Conservation (phyloP, 2,888 invertebrate species). For the Ecliptopera silaceata region DNA sequence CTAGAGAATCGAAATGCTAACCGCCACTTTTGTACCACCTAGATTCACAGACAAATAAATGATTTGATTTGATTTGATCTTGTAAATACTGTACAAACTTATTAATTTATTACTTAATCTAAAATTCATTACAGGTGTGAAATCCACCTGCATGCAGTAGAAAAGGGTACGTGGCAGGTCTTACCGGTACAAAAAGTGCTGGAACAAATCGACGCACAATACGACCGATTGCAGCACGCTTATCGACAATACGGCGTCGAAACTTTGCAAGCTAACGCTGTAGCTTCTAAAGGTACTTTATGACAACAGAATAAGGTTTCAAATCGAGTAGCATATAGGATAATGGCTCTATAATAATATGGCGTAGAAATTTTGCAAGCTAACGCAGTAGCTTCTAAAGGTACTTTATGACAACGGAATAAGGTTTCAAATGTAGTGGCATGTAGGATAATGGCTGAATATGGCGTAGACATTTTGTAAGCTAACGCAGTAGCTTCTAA, state of each 20-base stretch:
- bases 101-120: too few relatives aligned
- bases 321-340: too few relatives aligned
- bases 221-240: conserved; percentile 90
- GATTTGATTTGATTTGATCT: too few relatives aligned
- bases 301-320: too few relatives aligned
- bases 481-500: conserved; percentile 41
- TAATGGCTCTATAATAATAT: too few relatives aligned
- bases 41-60: too few relatives aligned
- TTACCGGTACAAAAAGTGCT: conserved; percentile 90
- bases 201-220: conserved; percentile 92
- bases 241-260: conserved; percentile 76
- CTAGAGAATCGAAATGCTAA: too few relatives aligned
- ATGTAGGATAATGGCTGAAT: too few relatives aligned
- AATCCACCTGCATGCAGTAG: conserved; percentile 92
- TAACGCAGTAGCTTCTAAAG: conserved; percentile 17
- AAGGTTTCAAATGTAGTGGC: too few relatives aligned
- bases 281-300: conserved; percentile 24
- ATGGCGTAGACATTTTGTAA: conserved; percentile 72
- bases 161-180: conserved; percentile 88
- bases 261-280: conserved; percentile 58
- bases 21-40: too few relatives aligned
- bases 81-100: too few relatives aligned
- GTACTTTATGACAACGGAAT: too few relatives aligned
- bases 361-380: conserved; percentile 76
- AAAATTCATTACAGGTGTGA: conserved; percentile 86